A percentile compares a stretch with the other conserved stretches of the same genome.
phyloP scores from a whole-genome alignment of 2,113 vertebrate genomes.

The Lamprologus sp. region DNA sequence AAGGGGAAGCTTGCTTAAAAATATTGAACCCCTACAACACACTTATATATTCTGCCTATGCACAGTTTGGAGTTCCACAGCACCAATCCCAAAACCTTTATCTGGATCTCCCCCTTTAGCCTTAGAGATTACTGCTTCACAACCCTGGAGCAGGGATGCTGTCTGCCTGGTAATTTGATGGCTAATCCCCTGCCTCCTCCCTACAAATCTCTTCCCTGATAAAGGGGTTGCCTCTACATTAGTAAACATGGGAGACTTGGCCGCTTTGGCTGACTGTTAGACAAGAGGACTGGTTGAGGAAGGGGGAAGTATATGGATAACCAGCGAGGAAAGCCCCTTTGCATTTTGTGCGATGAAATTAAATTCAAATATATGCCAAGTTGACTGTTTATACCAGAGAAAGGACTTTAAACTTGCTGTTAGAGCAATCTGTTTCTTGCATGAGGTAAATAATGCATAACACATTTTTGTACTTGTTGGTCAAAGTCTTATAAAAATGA shows the following conservation, averaged over 20 bases:
- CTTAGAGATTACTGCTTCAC: conserved; percentile 57
- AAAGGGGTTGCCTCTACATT: conserved; percentile 61
- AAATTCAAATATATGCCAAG: not conserved
- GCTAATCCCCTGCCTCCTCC: conserved; percentile 67
- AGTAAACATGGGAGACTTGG: conserved; percentile 59
- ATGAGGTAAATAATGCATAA: not conserved
- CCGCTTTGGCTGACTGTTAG: conserved; percentile 35
- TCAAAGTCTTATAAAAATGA: not conserved
- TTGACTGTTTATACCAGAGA: not conserved
- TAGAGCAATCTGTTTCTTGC: not conserved
- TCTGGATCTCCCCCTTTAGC: conserved; percentile 51
- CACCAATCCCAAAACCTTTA: conserved; percentile 52
- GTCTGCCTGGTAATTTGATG: conserved; percentile 69
- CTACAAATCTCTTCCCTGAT: conserved; percentile 67
- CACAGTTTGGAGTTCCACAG: conserved; percentile 17
- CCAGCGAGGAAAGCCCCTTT: not conserved
- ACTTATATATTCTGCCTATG: conserved; percentile 13
- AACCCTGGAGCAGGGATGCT: conserved; percentile 58
- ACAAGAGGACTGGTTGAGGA: conserved; percentile 23
- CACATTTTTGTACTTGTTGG: not conserved
- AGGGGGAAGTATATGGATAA: not conserved
- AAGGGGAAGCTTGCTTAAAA: not conserved
- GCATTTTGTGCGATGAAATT: not conserved
- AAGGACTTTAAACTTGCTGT: not conserved
- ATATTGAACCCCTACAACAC: not conserved